phyloP scores from a whole-genome alignment of 2,113 vertebrate genomes.

The Myotis brandtii region DNA sequence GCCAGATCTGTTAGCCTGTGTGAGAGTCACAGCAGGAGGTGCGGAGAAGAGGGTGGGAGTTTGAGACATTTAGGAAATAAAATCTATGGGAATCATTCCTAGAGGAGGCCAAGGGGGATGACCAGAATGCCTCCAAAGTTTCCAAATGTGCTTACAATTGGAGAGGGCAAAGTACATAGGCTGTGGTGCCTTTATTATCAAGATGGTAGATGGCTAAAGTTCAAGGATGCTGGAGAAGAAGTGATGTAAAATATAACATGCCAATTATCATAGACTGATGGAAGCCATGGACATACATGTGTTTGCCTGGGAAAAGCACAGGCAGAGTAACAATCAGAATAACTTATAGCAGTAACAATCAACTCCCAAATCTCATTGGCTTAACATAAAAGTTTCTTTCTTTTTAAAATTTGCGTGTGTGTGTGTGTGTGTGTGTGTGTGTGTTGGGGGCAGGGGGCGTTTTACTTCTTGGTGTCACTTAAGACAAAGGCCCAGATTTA shows the following conservation, averaged over 20 bases:
- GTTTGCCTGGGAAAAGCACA: not conserved
- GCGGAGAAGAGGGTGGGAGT: not conserved
- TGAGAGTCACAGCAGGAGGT: not conserved
- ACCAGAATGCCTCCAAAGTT: not conserved
- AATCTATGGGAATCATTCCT: not conserved
- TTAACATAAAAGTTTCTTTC: not conserved
- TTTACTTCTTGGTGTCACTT: not conserved
- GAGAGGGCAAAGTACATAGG: not conserved
- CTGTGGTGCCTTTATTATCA: not conserved
- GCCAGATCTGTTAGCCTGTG: not conserved
- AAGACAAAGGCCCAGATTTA: not conserved
- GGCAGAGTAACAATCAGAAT: not conserved
- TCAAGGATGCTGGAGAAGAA: not conserved
- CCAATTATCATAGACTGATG: not conserved
- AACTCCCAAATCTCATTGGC: not conserved
- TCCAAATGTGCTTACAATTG: not conserved
- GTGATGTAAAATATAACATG: not conserved
- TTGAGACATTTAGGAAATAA: not conserved
- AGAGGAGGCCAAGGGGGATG: not conserved
- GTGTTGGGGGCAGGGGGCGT: not conserved
- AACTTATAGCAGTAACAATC: rapidly evolving
- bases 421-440: not conserved
- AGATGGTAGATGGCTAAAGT: not conserved
- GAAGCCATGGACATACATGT: not conserved
- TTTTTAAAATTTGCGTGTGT: not conserved